Conservation (phyloP, 1,140 invertebrate genomes). For the Drosophila ogumai region DNA sequence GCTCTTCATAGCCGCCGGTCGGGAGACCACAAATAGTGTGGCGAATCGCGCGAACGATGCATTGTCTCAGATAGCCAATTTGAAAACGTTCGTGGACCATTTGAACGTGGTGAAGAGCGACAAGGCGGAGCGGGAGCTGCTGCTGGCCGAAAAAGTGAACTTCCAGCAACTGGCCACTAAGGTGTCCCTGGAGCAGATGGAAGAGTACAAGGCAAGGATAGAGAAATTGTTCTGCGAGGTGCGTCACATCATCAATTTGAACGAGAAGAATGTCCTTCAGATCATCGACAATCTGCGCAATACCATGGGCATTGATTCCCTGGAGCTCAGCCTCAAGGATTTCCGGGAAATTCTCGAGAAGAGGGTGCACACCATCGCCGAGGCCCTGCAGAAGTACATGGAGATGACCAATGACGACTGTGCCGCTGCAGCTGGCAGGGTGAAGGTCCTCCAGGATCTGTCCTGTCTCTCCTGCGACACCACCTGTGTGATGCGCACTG, state of each 20-base stretch:
- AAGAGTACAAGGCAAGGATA: conserved; percentile 88
- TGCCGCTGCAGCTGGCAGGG: conserved; percentile 90
- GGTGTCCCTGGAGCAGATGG: conserved; percentile 90
- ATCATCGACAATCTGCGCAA: conserved; percentile 88
- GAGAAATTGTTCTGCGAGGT: conserved; percentile 88
- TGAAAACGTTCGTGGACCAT: conserved; percentile 48
- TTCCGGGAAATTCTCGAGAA: conserved; percentile 88
- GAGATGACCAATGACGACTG: conserved; percentile 86
- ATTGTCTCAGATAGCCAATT: conserved; percentile 9
- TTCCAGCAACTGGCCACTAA: conserved; percentile 88
- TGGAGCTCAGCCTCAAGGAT: conserved; percentile 88
- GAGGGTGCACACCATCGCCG: conserved; percentile 88
- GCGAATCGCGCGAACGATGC: conserved; percentile 24
- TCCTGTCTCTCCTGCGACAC: conserved; percentile 91
- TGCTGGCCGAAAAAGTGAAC: conserved; percentile 90
- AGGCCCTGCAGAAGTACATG: conserved; percentile 86
- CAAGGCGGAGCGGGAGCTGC: conserved; percentile 88
- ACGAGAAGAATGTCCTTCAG: conserved; percentile 88
- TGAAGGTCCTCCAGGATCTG: conserved; percentile 88
- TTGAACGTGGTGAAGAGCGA: conserved; percentile 86
- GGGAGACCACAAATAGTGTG: conserved; percentile 35
- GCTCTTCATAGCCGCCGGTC: conserved; percentile 19
- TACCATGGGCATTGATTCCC: conserved; percentile 88
- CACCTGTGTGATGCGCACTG: conserved; percentile 88
- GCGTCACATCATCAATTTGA: conserved; percentile 87